Evolutionary conservation across 2,797 vertebrate species (phyloP), one percentile per base, ranked within the genome.

Genomic region (Lophotriccus pileatus): DNA sequence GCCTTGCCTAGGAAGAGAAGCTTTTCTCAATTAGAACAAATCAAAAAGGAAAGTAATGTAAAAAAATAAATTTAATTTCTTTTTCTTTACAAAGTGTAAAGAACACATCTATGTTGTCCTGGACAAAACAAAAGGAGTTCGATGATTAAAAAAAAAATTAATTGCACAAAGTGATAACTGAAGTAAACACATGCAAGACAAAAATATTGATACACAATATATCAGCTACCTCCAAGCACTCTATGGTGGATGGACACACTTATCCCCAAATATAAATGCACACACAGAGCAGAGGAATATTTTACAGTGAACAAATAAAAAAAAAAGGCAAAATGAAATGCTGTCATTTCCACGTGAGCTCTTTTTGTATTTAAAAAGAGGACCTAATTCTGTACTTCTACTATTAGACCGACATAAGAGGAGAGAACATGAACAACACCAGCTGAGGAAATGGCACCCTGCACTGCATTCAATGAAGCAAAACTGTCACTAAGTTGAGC

Each of bases 381-480:
- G 47, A 37, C 23, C 69, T 86, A 74, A 81, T 68, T 77, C 89
- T 72, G 66, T 53, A 58, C 44, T 84, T 82, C 70, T 44, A 56
- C 83, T 59, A 74, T 72, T 46, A 95, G 76, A 84, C 82, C 84
- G 89, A 93, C 83, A 88, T 70, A 82, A 94, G 84, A 13, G 41
- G 73, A 86, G 81, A 91, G 76, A 88, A 89, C 47, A 84, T 37
- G 66, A 97, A 78, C 56, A 92, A 14, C 85, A 89, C 14, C 49
- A 84, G 82, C 89, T 77, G 60, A 95, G 93, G 91, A 94, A 96
- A 95, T 50, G 89, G 89, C 83, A 94, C 85, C 81, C 89, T 85
- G 81, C 58, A 37, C 66, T 67, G 93, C 44, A 70, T 62, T 69
- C 72, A 79, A 74, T 89, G 90, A 94, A 89, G 80, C 89, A 92